Base-by-base conservation (phyloP, 2,797 vertebrate species). In the Melanotaenia nigrans region DNA sequence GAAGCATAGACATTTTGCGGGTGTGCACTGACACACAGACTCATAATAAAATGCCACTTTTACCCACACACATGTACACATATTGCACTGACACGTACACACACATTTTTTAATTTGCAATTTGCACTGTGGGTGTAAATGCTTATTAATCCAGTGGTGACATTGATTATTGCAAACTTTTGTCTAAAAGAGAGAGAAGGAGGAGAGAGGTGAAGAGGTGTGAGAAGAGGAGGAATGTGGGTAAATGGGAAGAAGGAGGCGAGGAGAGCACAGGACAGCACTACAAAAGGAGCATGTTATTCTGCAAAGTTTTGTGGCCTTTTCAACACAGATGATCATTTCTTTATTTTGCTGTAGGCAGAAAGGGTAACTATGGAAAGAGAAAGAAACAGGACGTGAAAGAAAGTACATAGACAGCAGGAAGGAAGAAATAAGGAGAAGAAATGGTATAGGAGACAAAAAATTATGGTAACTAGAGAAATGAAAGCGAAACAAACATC, bases 1-100 rank as follows among this genome's bases (percentile, higher is more conserved):
- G 75, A 77, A 84, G 87, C 80, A 85, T 75, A 84, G 78, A 80
- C 83, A 82, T 82, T 89, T 85, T 86, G 74, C 79, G 79, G 65
- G 65, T 85, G 79, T 84, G 69, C 63, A 85, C 72, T 78, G 70
- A 87, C 77, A 77, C 78, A 83, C 68, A 81, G 70, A 66, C 79
- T 77, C 71, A 76, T 68, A 81, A 83, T 68, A 76, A 76, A 84
- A 89, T 55, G 69, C 38, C 66, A 63, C 61, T 47, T 59, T 64
- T 78, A 71, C 9, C 8, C 64, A 78, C 28, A 58, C 42, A 56
- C 16, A 59, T 10, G 20, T 30, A 36, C 13, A 4, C 45, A 55
- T 1, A 42, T 22, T 10, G 51, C 38, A 62, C 35, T 55, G 51
- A 30, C 28, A 30, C 28, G 4, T 30, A 56, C 14, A 42, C 67